phyloP scores from a whole-genome alignment of 2,797 vertebrate genomes.

The Phoeniculus purpureus region DNA sequence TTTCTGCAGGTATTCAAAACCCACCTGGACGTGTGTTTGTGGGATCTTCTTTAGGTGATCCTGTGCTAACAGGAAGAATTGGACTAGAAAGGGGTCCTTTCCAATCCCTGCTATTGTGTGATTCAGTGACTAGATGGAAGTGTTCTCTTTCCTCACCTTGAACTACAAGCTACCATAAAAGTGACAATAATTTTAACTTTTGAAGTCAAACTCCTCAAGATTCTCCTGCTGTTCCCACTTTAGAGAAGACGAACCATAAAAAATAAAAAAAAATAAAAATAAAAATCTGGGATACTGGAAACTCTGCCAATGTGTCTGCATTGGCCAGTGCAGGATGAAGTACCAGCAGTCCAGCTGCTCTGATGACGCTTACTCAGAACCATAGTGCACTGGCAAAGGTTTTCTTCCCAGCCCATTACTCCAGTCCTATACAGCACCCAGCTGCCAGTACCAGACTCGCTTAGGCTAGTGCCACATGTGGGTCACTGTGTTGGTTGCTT shows the following conservation, averaged over 20 bases:
- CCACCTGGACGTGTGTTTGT: too few species aligned
- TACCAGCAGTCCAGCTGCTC: rapidly evolving
- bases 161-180: background rate
- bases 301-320: background rate
- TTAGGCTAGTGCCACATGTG: background rate
- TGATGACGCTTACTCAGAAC: background rate
- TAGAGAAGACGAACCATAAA: background rate
- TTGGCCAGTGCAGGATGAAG: background rate
- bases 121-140: background rate
- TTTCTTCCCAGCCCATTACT: background rate
- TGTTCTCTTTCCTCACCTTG: background rate
- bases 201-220: background rate
- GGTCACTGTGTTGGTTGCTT: background rate
- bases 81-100: too few species aligned
- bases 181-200: background rate
- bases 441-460: background rate
- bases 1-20: too few species aligned
- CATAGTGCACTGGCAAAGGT: background rate
- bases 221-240: background rate
- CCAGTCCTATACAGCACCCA: background rate
- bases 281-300: background rate
- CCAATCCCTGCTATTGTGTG: too few species aligned
- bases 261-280: background rate
- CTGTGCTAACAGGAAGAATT: too few species aligned
- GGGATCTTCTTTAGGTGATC: too few species aligned